Base-by-base conservation (phyloP, 2,888 invertebrate genomes). In the Idaea dimidiata region DNA sequence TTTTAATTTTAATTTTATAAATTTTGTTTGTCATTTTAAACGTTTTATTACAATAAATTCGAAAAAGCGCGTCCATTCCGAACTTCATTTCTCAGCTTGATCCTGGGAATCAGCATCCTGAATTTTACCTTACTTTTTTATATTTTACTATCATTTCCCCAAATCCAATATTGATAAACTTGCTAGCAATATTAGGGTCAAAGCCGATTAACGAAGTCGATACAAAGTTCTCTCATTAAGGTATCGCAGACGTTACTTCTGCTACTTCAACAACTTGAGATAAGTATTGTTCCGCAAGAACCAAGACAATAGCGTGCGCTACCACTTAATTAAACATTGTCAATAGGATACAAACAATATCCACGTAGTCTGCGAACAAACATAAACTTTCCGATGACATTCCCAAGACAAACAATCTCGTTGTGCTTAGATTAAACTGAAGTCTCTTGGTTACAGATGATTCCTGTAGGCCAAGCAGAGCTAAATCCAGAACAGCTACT, bases 191-290 rank as follows among this genome's bases (percentile, higher is more conserved):
- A 43, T 43, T 43, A 77, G 78, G 82, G 85, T 87, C 84, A 84
- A 81, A 82, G 81, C 82, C 87, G 88, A 88, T 89, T 89, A 90
- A 87, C 86, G 74, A 91, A 91, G 88, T 87, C 87, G 89, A 90
- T 88, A 88, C 82, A 86, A 91, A 91, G 88, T 91, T 91, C 86
- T 81, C 90, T 91, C 91, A 90, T 91, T 91, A 91, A 89, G 89
- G 88, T 89, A 91, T 88, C 88, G 87, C 77, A 82, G 89, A 88
- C 91, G 91, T 91, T 88, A 89, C 88, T 90, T 91, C 82, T 87
- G 84, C 83, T 88, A 90, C 85, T 91, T 88, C 74, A 81, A 43
- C 43, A 43, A 78, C 85, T 84, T 78, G 79, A 86, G 89, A 89
- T 89, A 90, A 90, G 89, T 89, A 89, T 89, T 90, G 89, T 91